Conservation (phyloP, 2,888 invertebrate genomes). For the Dichetophora obliterata region DNA sequence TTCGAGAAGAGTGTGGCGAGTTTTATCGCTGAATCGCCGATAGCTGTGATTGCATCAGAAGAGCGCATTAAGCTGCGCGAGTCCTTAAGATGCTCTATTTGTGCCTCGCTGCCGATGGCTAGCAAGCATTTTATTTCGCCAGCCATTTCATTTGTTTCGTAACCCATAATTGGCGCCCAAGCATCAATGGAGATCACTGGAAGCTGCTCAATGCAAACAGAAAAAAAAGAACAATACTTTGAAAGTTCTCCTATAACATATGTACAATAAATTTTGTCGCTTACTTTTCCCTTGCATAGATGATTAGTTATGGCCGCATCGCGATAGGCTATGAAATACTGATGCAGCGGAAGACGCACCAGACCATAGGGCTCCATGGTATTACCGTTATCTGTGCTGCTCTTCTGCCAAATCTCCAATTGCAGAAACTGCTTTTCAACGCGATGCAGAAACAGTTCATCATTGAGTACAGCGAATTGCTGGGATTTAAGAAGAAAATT, state of each 20-base stretch:
- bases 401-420: constrained; percentile 71
- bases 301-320: constrained; percentile 73
- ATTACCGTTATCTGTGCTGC: constrained; percentile 46
- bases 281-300: constrained; percentile 72
- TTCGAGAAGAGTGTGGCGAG: neutral
- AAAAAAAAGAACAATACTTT: no score
- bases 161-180: constrained; percentile 72
- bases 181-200: constrained; percentile 75
- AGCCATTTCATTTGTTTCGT: constrained; percentile 67
- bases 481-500: constrained; percentile 57
- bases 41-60: neutral
- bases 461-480: constrained; percentile 73
- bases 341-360: constrained; percentile 73
- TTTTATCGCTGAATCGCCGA: neutral
- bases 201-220: constrained; percentile 64
- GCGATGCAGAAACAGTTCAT: constrained; percentile 71
- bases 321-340: constrained; percentile 74
- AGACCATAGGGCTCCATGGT: constrained; percentile 70
- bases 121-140: constrained; percentile 74
- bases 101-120: constrained; percentile 75
- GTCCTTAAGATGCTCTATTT: constrained; percentile 73
- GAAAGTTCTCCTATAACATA: no score
- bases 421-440: constrained; percentile 73
- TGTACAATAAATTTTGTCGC: neutral
- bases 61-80: constrained; percentile 56